A percentile compares a stretch with the other conserved stretches of the same genome.
Conservation (phyloP, 2,888 invertebrate genomes). For the Heliconius hortense region DNA sequence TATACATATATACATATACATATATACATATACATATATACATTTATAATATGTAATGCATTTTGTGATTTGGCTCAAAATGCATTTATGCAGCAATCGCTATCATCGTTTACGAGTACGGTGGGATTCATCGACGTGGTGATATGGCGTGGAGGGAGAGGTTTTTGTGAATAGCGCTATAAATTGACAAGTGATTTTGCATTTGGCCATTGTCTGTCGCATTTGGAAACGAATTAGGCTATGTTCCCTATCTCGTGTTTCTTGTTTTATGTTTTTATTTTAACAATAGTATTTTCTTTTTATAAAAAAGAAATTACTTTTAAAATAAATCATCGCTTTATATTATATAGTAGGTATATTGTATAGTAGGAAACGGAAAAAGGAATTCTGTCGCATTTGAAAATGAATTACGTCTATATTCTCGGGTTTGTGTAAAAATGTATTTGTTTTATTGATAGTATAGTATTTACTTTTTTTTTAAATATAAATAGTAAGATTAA, state of each 20-base stretch:
- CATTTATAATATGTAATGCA: background rate
- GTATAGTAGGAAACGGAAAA: too few species aligned
- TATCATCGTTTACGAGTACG: slow-evolving; percentile 16
- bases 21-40: too few species aligned
- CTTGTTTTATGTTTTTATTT: too few species aligned
- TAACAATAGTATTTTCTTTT: too few species aligned
- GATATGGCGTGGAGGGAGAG: slow-evolving; percentile 21
- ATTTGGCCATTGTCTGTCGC: slow-evolving; percentile 20
- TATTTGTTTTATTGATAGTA: background rate
- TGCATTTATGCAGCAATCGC: slow-evolving; percentile 6
- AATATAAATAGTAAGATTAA: too few species aligned
- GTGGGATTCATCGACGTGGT: slow-evolving; percentile 19
- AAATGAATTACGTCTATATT: too few species aligned
- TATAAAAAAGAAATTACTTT: too few species aligned
- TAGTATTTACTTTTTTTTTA: background rate
- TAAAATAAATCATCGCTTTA: too few species aligned
- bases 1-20: too few species aligned
- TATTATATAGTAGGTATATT: too few species aligned
- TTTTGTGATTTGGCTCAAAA: slow-evolving; percentile 4
- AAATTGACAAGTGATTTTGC: slow-evolving; percentile 24
- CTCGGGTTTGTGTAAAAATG: background rate
- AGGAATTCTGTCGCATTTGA: too few species aligned
- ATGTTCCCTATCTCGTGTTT: background rate
- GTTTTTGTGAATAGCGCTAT: slow-evolving; percentile 26
- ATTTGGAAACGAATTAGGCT: slow-evolving; percentile 13